Evolutionary conservation across 53 echinoderm and acorn worm species (phyloP), one percentile per base, ranked within the genome.

Genomic region (Holothuria leucospilota): DNA sequence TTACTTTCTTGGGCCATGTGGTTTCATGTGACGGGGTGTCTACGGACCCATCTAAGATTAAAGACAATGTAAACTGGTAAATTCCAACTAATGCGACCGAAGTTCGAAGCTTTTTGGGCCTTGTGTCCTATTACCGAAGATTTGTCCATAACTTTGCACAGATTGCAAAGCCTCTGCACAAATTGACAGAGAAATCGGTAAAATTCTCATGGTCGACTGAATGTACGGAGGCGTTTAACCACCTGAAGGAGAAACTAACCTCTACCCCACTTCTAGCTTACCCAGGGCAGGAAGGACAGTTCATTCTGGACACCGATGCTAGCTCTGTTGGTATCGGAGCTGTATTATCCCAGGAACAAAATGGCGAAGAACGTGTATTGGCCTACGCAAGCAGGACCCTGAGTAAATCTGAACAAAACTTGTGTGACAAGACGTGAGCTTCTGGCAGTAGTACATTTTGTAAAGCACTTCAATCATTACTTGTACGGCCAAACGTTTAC

Each of bases 1-100:
- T 70, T 1, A 29, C 25, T 5, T 53, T 58, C 53, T 40, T 85
- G 59, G 71, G 85, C 25, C 69, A 68, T 68, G 29, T 84, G 68
- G 68, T 68, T 26, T 68, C 84, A 9, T 67, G 15, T 20, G 84
- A 84, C 20, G 84, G 84, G 20, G 38, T 84, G 40, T 14, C 25
- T 13, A 69, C 84, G 6, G 68, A 84, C 69, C 84, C 68, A 15
- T n/a, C 8, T 39, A 68, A 34, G 34, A 34, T 34, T 34, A 3
- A 34, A 34, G 34, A 34, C 34, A 34, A 2, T 34, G 34, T 34
- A 34, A 3, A 68, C 34, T 34, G 34, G 34, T 3, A 1, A 34
- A 34, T 34, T 34, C 34, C 34, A 34, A 34, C 34, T 34, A 34
- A 34, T 34, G 34, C 34, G 34, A 34, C 34, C 34, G 34, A 34